Evolutionary conservation across 2,888 invertebrate species (phyloP).

Genomic region (Cheilosia urbana): DNA sequence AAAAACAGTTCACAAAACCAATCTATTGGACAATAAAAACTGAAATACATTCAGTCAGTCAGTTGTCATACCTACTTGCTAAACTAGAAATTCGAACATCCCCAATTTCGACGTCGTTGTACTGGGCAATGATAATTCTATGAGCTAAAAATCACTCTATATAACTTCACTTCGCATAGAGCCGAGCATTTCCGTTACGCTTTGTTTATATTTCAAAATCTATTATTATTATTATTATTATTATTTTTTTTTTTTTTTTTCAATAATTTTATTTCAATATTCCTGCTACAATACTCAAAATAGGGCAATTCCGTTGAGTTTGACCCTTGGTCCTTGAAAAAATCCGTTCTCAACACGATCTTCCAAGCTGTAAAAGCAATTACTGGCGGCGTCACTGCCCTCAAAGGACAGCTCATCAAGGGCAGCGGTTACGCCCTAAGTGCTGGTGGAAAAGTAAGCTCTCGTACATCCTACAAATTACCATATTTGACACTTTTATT

Average conservation of each 20-base stretch:
- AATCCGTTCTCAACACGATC: conserved; percentile 91
- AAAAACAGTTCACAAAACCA: too few species aligned
- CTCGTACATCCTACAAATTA: background rate
- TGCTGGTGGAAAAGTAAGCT: conserved; percentile 85
- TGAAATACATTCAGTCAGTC: too few species aligned
- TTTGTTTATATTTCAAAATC: too few species aligned
- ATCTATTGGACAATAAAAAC: too few species aligned
- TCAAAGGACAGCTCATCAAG: conserved; percentile 94
- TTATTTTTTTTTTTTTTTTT: background rate
- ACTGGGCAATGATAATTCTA: too few species aligned
- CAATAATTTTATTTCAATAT: background rate
- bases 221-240: too few species aligned
- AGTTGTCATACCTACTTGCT: too few species aligned
- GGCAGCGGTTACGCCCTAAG: conserved; percentile 90
- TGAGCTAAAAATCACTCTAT: too few species aligned
- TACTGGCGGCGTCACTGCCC: conserved; percentile 93
- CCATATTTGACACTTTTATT: background rate
- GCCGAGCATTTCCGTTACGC: too few species aligned
- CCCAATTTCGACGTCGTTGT: too few species aligned
- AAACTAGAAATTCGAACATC: too few species aligned
- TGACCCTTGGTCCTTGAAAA: conserved; percentile 91
- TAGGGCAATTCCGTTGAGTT: conserved; percentile 84
- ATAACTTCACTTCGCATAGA: too few species aligned
- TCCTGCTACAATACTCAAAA: background rate
- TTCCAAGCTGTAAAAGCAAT: conserved; percentile 95